These are phyloP conservation scores for Haemorhous mexicanus DNA, from an alignment of 2,113 vertebrate genomes.

Conservation along the genomic window DNA sequence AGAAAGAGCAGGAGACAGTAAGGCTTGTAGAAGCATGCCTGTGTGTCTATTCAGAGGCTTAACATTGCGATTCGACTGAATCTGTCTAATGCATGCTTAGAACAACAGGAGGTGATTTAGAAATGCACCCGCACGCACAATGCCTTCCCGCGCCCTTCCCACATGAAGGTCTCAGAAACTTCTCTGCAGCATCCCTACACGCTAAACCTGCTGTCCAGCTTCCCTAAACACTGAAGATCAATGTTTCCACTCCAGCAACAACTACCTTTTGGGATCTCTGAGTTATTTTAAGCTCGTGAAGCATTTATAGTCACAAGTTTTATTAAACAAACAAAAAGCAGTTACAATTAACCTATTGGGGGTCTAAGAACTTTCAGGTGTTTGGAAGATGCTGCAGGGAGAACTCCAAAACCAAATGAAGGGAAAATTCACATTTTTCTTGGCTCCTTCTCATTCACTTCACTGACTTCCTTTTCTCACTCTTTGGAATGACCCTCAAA, in stretches of 20 bases:
- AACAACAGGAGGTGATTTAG: background rate
- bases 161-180: background rate
- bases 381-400: background rate
- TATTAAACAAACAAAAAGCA: background rate
- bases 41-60: background rate
- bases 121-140: background rate
- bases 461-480: background rate
- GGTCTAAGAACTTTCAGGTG: background rate
- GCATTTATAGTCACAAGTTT: background rate
- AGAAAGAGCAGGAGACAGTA: constrained; percentile 5
- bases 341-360: background rate
- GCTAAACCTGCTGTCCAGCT: background rate
- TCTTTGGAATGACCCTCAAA: background rate
- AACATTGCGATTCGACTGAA: background rate
- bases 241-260: background rate
- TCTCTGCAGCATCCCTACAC: background rate
- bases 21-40: constrained; percentile 9
- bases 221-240: background rate
- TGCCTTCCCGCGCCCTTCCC: background rate
- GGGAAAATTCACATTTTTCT: background rate
- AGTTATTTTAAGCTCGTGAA: background rate
- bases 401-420: background rate
- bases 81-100: background rate
- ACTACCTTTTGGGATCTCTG: background rate
- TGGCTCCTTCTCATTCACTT: background rate